phyloP scores from a whole-genome alignment of 2,797 vertebrate genomes.

The Pyrocephalus nanus region DNA sequence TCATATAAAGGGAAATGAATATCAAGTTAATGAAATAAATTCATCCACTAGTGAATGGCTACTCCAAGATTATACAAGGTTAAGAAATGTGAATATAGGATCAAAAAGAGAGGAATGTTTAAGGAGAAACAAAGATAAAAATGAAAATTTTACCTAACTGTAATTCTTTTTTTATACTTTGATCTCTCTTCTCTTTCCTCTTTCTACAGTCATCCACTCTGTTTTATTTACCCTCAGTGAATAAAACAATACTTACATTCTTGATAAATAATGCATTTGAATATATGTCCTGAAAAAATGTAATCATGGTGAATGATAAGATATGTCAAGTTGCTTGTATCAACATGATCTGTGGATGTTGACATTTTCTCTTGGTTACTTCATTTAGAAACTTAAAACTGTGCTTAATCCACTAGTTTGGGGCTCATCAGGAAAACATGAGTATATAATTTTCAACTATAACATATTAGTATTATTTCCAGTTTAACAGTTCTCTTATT shows the following conservation, averaged over 20 bases:
- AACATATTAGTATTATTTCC: neutral
- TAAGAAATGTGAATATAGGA: neutral
- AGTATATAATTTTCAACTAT: neutral
- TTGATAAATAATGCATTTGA: neutral
- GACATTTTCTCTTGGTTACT: neutral
- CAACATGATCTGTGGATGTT: neutral
- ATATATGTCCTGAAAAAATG: neutral
- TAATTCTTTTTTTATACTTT: neutral
- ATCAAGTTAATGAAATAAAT: neutral
- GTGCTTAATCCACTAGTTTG: neutral
- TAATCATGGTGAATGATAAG: neutral
- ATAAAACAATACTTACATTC: neutral
- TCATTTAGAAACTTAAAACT: neutral
- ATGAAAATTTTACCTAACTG: fast-evolving
- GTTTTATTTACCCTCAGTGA: neutral
- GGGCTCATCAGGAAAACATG: neutral
- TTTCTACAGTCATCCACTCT: neutral
- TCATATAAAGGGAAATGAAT: neutral
- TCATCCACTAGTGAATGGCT: neutral
- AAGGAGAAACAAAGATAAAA: neutral
- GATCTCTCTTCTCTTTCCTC: neutral
- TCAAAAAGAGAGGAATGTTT: neutral
- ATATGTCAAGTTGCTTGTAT: neutral
- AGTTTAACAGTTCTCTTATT: neutral
- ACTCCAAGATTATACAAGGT: neutral